phyloP scores from a whole-genome alignment of 1,140 invertebrate species.

The Cotesia typhae region DNA sequence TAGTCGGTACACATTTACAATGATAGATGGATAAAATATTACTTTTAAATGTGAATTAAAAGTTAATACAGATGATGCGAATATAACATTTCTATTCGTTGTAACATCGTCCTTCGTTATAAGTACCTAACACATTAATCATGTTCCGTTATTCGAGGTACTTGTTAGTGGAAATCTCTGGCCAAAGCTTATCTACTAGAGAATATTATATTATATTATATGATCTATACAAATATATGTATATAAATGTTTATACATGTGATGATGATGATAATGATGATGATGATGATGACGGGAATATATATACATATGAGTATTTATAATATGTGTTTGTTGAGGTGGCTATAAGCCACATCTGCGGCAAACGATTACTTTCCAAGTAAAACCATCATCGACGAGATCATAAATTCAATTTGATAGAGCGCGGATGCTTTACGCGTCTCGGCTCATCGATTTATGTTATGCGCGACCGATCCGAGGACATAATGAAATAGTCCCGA shows the following conservation, averaged over 20 bases:
- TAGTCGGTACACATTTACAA: slow-evolving; percentile 7
- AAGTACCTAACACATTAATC: slow-evolving; percentile 39
- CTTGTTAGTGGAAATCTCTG: slow-evolving; percentile 36
- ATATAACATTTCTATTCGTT: slow-evolving; percentile 43
- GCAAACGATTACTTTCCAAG: slow-evolving; percentile 37
- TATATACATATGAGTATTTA: background rate
- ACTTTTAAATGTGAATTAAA: background rate
- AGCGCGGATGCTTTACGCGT: slow-evolving; percentile 42
- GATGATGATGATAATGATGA: too few relatives aligned
- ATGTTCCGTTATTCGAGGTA: slow-evolving; percentile 38
- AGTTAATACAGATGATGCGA: slow-evolving; percentile 17
- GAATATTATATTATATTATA: slow-evolving; percentile 7
- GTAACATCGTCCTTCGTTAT: slow-evolving; percentile 36
- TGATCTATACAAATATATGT: background rate
- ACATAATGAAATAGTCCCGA: slow-evolving; percentile 28
- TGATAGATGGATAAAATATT: slow-evolving; percentile 16
- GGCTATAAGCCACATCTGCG: slow-evolving; percentile 11
- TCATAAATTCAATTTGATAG: slow-evolving; percentile 46
- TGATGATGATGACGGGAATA: background rate
- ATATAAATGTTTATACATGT: too few relatives aligned
- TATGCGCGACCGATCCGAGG: slow-evolving; percentile 16
- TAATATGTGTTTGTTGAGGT: too few relatives aligned
- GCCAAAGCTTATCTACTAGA: slow-evolving; percentile 31
- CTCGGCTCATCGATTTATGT: slow-evolving; percentile 37
- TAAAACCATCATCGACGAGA: slow-evolving; percentile 40